A percentile compares a stretch with the other conserved stretches of the same genome.
Evolutionary conservation across 2,888 invertebrate species (phyloP).

Genomic region (Cataglyphis cursor): DNA sequence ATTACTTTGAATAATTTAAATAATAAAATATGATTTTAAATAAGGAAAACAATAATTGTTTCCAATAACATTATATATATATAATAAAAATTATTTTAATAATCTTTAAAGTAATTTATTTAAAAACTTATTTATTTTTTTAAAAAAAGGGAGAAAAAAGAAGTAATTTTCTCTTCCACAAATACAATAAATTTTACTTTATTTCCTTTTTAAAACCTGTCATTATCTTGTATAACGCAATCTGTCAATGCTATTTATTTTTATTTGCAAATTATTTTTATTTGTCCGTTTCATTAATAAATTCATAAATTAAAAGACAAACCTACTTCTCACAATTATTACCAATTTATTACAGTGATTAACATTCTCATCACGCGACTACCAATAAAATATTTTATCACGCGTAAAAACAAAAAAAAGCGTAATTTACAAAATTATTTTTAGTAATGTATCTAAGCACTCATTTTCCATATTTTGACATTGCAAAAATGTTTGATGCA

Average conservation of each 20-base stretch:
- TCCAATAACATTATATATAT: not conserved
- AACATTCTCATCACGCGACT: slow-evolving; percentile 3
- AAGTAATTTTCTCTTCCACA: not conserved
- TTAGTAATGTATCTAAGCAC: slow-evolving; percentile 24
- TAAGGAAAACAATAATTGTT: not conserved
- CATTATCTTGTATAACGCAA: not conserved
- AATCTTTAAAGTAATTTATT: not conserved
- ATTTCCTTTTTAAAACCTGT: not conserved
- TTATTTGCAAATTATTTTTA: not conserved
- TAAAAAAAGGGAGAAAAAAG: not conserved
- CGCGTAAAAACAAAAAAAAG: not conserved
- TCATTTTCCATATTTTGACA: not conserved
- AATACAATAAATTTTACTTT: not conserved
- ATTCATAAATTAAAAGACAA: not conserved
- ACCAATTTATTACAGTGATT: not conserved
- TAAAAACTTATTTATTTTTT: not conserved
- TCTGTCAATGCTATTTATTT: not conserved
- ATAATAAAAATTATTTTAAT: not conserved
- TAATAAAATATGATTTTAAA: not conserved
- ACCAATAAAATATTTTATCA: slow-evolving; percentile 7
- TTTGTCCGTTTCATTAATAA: not conserved
- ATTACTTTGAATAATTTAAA: not conserved
- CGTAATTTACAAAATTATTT: slow-evolving; percentile 12
- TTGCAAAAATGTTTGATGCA: not conserved
- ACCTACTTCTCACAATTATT: slow-evolving; percentile 7